phyloP scores from a whole-genome alignment of 2,113 vertebrate species.

The Galbula dea region DNA sequence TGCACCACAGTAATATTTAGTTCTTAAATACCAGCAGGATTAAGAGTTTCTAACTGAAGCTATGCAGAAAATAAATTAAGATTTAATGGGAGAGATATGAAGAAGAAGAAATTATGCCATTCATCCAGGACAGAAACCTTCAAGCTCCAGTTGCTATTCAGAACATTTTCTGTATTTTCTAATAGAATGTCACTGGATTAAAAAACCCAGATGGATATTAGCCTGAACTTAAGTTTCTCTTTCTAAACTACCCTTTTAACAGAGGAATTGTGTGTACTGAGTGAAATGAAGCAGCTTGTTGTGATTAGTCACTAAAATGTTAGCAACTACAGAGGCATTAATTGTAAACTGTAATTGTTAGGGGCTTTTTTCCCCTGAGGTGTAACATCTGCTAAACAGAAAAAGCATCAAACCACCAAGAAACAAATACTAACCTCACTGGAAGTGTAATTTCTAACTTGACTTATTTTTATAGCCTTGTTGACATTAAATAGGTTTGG shows the following conservation, averaged over 20 bases:
- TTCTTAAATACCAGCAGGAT: neutral
- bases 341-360: neutral
- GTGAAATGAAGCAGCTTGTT: neutral
- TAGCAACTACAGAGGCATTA: neutral
- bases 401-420: neutral
- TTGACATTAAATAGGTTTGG: neutral
- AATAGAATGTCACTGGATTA: neutral
- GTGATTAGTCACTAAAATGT: neutral
- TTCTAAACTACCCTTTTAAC: neutral
- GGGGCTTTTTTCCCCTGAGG: rapidly evolving
- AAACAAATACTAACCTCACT: neutral
- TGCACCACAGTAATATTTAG: neutral
- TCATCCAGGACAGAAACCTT: neutral
- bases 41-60: neutral
- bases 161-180: neutral
- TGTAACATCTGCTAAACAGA: neutral
- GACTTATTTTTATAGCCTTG: neutral
- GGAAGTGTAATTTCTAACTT: neutral
- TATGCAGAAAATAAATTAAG: neutral
- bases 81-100: neutral
- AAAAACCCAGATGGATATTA: neutral
- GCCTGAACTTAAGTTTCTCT: neutral
- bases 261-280: neutral
- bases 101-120: neutral
- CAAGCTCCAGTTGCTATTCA: neutral